These are phyloP conservation scores for Polypedilum pembai DNA, from an alignment of 1,140 invertebrate genomes.

Conservation along the genomic window DNA sequence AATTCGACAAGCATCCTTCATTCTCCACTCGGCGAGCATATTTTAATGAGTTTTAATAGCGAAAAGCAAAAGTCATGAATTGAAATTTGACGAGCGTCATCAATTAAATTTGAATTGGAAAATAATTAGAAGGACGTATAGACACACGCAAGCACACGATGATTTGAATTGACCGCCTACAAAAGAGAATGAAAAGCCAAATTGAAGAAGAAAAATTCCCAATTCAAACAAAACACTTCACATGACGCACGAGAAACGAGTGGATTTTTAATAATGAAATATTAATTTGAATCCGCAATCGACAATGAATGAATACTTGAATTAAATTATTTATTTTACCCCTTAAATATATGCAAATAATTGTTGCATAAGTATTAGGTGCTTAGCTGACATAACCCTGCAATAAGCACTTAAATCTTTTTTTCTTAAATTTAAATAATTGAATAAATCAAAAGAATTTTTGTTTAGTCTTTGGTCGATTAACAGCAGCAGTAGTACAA, in stretches of 20 bases:
- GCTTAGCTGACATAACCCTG: background rate
- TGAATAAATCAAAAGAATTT: background rate
- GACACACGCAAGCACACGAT: background rate
- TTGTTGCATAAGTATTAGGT: background rate
- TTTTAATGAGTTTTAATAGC: background rate
- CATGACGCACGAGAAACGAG: background rate
- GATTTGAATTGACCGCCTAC: background rate
- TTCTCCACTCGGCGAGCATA: background rate
- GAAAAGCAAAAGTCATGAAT: background rate
- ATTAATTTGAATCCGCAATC: background rate
- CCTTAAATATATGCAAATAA: background rate
- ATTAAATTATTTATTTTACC: background rate
- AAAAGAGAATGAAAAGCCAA: no score
- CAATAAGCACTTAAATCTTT: background rate
- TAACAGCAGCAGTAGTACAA: background rate
- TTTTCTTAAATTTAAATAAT: background rate
- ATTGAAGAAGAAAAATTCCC: background rate
- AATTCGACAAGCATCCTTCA: background rate
- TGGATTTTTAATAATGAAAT: background rate
- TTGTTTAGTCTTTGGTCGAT: background rate
- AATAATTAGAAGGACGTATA: conserved; percentile 15
- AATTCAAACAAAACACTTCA: background rate
- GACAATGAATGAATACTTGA: no score
- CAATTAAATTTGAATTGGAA: conserved; percentile 23
- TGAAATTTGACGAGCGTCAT: background rate